Evolutionary conservation across 2,113 vertebrate genomes (phyloP).

Genomic region (Scomber japonicus): DNA sequence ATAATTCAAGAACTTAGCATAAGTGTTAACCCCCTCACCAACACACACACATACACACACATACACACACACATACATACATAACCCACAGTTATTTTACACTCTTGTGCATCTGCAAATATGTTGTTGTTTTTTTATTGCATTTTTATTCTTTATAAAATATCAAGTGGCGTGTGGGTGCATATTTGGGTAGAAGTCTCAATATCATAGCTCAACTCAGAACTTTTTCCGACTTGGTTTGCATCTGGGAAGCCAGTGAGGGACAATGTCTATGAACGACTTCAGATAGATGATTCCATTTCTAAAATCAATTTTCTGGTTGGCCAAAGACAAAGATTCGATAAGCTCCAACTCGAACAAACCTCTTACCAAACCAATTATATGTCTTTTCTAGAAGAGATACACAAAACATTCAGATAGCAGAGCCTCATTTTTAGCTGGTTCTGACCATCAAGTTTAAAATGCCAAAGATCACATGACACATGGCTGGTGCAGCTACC

Average conservation of each 20-base stretch:
- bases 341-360: not conserved
- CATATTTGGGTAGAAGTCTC: not conserved
- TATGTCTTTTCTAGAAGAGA: no score
- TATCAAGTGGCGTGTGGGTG: not conserved
- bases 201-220: not conserved
- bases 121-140: constrained; percentile 13
- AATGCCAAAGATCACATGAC: no score
- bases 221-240: not conserved
- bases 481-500: no score
- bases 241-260: not conserved
- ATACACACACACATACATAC: no score
- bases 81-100: not conserved
- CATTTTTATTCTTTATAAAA: constrained; percentile 1
- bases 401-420: no score
- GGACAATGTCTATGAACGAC: not conserved
- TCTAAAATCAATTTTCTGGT: no score
- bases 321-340: no score
- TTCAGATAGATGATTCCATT: no score
- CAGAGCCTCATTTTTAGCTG: no score
- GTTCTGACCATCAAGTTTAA: no score
- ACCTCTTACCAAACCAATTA: not conserved
- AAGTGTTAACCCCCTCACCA: constrained; percentile 13
- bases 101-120: constrained; percentile 10
- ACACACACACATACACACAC: no score
- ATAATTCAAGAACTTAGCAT: constrained; percentile 51